Base-by-base conservation (phyloP, 2,797 vertebrate genomes). In the Coregonus suidteri region DNA sequence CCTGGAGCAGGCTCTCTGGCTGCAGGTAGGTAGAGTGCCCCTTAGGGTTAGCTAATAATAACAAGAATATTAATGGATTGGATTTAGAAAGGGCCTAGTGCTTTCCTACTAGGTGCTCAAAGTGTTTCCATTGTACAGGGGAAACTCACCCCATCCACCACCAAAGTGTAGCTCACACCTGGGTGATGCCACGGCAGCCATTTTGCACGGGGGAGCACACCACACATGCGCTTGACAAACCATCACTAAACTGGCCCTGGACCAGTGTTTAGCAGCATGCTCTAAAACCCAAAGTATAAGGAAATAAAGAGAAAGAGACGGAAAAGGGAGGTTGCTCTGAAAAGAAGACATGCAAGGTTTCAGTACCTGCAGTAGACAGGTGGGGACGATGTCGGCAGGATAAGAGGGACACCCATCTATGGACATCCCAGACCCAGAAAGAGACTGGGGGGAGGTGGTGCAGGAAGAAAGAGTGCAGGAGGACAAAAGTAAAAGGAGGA, bases 341-440 rank as follows among this genome's bases (percentile, higher is more conserved):
- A 62, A 0, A 80, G n/a, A 25, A 68, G 52, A 81, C 81, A 83
- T 74, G 75, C 77, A 67, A 35, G 69, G 52, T 15, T 54, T 74
- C 78, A 84, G 89, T 95, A 95, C 94, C 94, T 95, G 93, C 84
- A 90, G 72, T 84, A 80, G 82, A 83, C 84, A 91, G 91, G 90
- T 91, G 86, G 90, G 3, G 82, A 81, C 20, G 77, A 83, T 77
- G 47, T 86, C 84, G 79, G 91, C 88, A 84, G 89, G 66, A 83
- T 86, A 90, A 92, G 92, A 91, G 84, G 89, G 82, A 91, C 85
- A 93, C 90, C 89, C 85, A 87, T 94, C 90, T 80, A 91, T 80
- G 83, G 88, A 90, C 88, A 87, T 82, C 85, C 87, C 93, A 89
- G 93, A 89, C 85, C 86, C 93, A 89, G 93, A 89, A 75, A 92